Conservation (phyloP, 2,113 vertebrate genomes). For the Esox niger region DNA sequence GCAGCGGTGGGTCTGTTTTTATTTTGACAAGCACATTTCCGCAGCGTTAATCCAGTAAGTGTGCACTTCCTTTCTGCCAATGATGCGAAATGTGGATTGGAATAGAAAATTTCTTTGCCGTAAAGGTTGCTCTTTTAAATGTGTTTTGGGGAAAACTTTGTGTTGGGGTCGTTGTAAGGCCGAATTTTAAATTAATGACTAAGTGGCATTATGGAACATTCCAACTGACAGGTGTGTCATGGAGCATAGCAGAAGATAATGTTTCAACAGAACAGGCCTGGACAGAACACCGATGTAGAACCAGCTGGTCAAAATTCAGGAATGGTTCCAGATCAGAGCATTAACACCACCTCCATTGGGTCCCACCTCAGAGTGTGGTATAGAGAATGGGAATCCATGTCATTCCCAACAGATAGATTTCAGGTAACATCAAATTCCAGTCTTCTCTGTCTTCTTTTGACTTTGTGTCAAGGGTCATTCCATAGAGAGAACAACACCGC, state of each 20-base stretch:
- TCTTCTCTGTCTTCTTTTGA: slow-evolving; percentile 31
- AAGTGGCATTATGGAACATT: too few relatives aligned
- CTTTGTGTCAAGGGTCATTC: slow-evolving; percentile 49
- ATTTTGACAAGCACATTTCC: neutral
- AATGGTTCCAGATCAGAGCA: slow-evolving; percentile 59
- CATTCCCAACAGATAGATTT: neutral
- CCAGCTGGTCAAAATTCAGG: slow-evolving; percentile 70
- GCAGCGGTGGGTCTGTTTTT: neutral
- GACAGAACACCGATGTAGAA: slow-evolving; percentile 26
- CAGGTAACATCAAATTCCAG: neutral
- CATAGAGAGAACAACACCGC: slow-evolving; percentile 27
- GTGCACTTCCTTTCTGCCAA: neutral
- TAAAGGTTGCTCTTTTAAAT: neutral
- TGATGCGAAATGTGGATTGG: neutral
- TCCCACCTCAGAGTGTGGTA: slow-evolving; percentile 40
- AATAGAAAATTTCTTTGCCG: neutral
- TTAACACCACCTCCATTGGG: slow-evolving; percentile 54
- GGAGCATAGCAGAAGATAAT: slow-evolving; percentile 50
- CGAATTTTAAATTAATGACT: slow-evolving; percentile 5
- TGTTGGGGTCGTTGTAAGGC: neutral
- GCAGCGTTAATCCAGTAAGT: neutral
- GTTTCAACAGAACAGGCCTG: slow-evolving; percentile 35
- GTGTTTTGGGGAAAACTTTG: neutral
- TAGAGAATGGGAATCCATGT: slow-evolving; percentile 58
- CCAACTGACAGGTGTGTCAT: too few relatives aligned